Evolutionary conservation across 2,113 vertebrate species (phyloP), one percentile per base, ranked within the genome.

Genomic region (Ornithorhynchus anatinus): DNA sequence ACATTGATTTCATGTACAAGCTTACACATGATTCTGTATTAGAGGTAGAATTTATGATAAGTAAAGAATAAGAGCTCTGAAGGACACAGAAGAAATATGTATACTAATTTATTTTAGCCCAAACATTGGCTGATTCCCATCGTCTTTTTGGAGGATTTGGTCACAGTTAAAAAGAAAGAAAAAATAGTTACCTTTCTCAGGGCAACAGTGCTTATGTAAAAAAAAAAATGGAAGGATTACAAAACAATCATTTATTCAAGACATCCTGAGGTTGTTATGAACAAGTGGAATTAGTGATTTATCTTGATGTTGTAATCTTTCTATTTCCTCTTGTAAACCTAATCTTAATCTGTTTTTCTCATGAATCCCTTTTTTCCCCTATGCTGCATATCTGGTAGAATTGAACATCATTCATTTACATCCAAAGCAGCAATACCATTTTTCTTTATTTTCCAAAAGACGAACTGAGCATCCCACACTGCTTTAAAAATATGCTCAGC

Each of bases 261-360:
- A 22, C 3, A 8, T 15, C 2, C 4, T 48, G 62, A 22, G 40
- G 22, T 66, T 15, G 39, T n/a, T 31, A 54, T 32, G 20, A 59
- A 51, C 33, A 64, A 69, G 59, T 51, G 20, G 77, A 57, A 5
- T 67, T 67, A 32, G 39, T 11, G 58, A n/a, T 43, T 51, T 75
- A 0, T 20, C 62, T 74, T 40, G 66, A 12, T 25, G 23, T 42
- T 38, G 2, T 61, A 14, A 25, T 51, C 2, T 57, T 12, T 64
- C 76, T 81, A 58, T 20, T 47, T 74, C 20, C 11, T n/a, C 66
- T 4, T 53, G 31, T 59, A 79, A 31, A 33, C n/a, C 23, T 67
- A 23, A 10, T 29, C 29, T 61, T n/a, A 9, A 51, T 70, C 23
- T 59, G 9, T 52, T 20, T 77, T 1, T 74, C n/a, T 54, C 4